Evolutionary conservation across 2,797 vertebrate species (phyloP).

Genomic region (Uromys caudimaculatus): DNA sequence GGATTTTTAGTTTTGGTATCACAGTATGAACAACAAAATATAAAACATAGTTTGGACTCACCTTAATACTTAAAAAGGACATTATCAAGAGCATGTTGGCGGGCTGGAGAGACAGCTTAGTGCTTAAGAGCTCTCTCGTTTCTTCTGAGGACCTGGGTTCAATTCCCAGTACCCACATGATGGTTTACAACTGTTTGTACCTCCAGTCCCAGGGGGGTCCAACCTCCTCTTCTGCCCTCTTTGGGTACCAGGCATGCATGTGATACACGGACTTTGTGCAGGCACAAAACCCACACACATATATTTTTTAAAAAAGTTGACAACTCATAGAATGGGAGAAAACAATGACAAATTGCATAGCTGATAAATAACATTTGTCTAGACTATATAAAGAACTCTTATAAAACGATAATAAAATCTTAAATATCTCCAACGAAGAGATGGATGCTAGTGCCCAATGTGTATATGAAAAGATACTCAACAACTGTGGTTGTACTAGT

Average conservation of each 20-base stretch:
- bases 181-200: not conserved
- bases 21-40: not conserved
- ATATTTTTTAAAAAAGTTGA: not conserved
- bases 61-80: not conserved
- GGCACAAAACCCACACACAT: not conserved
- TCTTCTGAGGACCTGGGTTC: not conserved
- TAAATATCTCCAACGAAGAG: not conserved
- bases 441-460: not conserved
- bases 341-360: not conserved
- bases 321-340: not conserved
- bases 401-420: not conserved
- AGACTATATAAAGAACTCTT: not conserved
- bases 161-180: no score
- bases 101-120: not conserved
- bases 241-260: not conserved
- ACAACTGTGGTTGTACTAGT: not conserved
- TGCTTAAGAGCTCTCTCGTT: not conserved
- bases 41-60: not conserved
- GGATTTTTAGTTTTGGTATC: not conserved
- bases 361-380: not conserved
- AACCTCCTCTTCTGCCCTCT: not conserved
- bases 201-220: no score
- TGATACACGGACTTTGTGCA: not conserved
- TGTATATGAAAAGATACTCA: not conserved
- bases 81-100: not conserved